Conservation (phyloP, 1,140 invertebrate genomes). For the Drosophila lowei region DNA sequence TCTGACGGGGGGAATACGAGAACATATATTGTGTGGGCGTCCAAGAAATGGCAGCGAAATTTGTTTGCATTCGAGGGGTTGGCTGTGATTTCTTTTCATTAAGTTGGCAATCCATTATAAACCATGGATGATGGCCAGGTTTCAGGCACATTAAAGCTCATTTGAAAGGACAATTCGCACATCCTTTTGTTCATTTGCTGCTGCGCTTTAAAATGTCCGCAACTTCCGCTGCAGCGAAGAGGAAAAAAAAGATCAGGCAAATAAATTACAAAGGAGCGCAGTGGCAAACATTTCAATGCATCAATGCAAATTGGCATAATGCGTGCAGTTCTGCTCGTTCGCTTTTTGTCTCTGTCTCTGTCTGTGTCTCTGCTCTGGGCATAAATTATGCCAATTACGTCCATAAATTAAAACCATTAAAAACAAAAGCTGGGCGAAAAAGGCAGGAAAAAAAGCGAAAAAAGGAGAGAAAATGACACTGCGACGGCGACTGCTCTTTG, state of each 20-base stretch:
- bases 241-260: slow-evolving; percentile 23
- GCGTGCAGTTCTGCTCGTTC: slow-evolving; percentile 36
- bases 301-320: slow-evolving; percentile 65
- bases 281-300: slow-evolving; percentile 47
- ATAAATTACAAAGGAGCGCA: slow-evolving; percentile 39
- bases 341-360: slow-evolving; percentile 6
- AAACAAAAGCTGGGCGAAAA: slow-evolving; percentile 24
- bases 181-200: slow-evolving; percentile 12
- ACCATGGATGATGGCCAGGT: neutral
- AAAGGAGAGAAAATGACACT: neutral
- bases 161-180: slow-evolving; percentile 8
- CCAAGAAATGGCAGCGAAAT: slow-evolving; percentile 45
- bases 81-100: slow-evolving; percentile 46
- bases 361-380: slow-evolving; percentile 8
- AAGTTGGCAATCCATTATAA: slow-evolving; percentile 6
- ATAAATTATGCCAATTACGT: slow-evolving; percentile 75
- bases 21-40: slow-evolving; percentile 43
- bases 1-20: too few relatives aligned
- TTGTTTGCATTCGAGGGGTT: slow-evolving; percentile 44
- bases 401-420: slow-evolving; percentile 65
- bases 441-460: slow-evolving; percentile 13
- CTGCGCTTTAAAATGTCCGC: slow-evolving; percentile 53
- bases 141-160: slow-evolving; percentile 8
- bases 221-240: slow-evolving; percentile 36
- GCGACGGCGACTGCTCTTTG: slow-evolving; percentile 18